Percentiles rank a stretch among this genome's conserved stretches.
These are phyloP conservation scores for Caenorhabditis sp. DNA, from an alignment of 2,888 invertebrate genomes.

Conservation along the genomic window DNA sequence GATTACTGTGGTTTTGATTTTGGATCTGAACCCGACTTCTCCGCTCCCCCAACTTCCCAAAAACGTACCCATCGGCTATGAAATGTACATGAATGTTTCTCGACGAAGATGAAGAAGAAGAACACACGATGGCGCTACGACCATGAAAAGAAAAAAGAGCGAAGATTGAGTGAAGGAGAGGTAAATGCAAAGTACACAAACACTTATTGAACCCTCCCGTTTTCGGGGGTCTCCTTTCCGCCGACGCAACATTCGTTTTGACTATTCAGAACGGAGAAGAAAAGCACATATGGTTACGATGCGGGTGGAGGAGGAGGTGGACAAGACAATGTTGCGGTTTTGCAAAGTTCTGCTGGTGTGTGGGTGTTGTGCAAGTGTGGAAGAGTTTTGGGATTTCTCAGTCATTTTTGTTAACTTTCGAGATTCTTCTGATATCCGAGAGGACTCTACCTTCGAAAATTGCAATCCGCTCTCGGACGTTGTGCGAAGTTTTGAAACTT, in stretches of 20 bases:
- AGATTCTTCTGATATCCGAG: too few relatives aligned
- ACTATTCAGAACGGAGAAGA: conserved; percentile 2
- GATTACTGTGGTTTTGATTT: neutral
- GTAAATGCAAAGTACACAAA: conserved; percentile 43
- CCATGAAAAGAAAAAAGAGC: neutral
- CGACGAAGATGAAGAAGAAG: too few relatives aligned
- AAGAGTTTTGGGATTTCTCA: too few relatives aligned
- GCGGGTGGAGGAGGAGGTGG: neutral
- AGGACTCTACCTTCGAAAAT: too few relatives aligned
- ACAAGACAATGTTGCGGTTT: conserved; percentile 2
- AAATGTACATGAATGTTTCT: too few relatives aligned
- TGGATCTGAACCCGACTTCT: neutral
- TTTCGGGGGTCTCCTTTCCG: neutral
- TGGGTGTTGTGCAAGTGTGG: too few relatives aligned
- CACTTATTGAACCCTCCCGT: conserved; percentile 28
- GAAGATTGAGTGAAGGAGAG: neutral
- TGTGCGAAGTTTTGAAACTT: too few relatives aligned
- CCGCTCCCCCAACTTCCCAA: neutral
- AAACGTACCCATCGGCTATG: too few relatives aligned
- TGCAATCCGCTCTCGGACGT: too few relatives aligned
- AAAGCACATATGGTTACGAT: conserved; percentile 5
- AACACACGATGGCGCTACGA: too few relatives aligned
- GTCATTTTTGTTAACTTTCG: too few relatives aligned
- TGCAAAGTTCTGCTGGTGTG: neutral
- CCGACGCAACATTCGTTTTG: neutral